Conservation (phyloP, 2,888 invertebrate genomes). For the Odiellus spinosus region DNA sequence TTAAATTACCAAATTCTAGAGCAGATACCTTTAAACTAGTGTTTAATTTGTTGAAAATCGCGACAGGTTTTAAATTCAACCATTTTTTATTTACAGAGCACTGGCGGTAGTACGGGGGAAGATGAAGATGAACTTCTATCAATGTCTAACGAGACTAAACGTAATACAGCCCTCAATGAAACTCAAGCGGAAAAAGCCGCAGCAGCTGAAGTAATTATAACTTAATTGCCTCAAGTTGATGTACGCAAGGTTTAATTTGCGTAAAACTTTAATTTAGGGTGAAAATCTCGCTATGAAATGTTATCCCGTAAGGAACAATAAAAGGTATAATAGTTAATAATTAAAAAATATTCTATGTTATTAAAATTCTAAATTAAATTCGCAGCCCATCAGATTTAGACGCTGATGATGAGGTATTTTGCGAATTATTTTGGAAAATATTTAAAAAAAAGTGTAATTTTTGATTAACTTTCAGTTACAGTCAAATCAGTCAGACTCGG, state of each 20-base stretch:
- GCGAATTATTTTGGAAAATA: slow-evolving; percentile 28
- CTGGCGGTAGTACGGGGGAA: slow-evolving; percentile 42
- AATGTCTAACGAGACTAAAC: slow-evolving; percentile 25
- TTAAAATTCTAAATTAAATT: too few relatives aligned
- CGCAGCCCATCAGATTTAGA: slow-evolving; percentile 44
- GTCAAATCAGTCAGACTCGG: slow-evolving; percentile 32
- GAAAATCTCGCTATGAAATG: too few relatives aligned
- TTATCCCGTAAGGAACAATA: too few relatives aligned
- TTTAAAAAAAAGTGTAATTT: too few relatives aligned
- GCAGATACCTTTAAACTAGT: too few relatives aligned
- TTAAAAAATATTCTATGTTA: too few relatives aligned
- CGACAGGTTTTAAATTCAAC: not conserved
- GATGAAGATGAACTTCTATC: slow-evolving; percentile 30
- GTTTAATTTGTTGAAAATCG: too few relatives aligned
- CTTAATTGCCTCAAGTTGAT: too few relatives aligned
- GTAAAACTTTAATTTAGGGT: too few relatives aligned
- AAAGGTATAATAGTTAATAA: too few relatives aligned
- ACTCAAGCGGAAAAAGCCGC: not conserved
- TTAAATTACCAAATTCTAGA: too few relatives aligned
- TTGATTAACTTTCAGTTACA: slow-evolving; percentile 15
- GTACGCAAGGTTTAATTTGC: too few relatives aligned
- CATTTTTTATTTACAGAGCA: slow-evolving; percentile 31
- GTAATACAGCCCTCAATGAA: slow-evolving; percentile 21
- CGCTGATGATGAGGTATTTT: slow-evolving; percentile 43
- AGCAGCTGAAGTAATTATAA: slow-evolving; percentile 3